phyloP scores from a whole-genome alignment of 2,888 invertebrate species.

The Leptura quadrifasciata region DNA sequence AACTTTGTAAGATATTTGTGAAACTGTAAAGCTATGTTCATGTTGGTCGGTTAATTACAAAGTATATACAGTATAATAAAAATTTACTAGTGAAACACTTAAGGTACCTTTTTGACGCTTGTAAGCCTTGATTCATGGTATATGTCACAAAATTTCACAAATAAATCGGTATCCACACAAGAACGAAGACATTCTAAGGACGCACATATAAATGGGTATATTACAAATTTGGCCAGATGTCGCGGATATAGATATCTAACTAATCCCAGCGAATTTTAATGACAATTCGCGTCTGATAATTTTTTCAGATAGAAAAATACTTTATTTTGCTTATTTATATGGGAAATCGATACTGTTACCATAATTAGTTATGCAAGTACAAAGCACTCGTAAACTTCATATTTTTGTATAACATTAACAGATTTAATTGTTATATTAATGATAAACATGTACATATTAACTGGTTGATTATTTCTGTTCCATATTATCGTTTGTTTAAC shows the following conservation, averaged over 20 bases:
- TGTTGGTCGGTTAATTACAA: too few relatives aligned
- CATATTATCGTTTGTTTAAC: not conserved
- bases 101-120: not conserved
- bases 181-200: slow-evolving; percentile 22
- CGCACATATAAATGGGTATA: slow-evolving; percentile 28
- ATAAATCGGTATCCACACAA: not conserved
- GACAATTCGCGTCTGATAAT: slow-evolving; percentile 32
- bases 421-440: slow-evolving; percentile 20
- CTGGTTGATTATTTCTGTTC: slow-evolving; percentile 9
- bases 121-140: not conserved
- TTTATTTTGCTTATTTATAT: slow-evolving; percentile 12
- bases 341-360: slow-evolving; percentile 22
- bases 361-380: slow-evolving; percentile 14
- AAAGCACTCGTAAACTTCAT: slow-evolving; percentile 10
- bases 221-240: slow-evolving; percentile 39
- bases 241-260: slow-evolving; percentile 36
- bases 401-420: slow-evolving; percentile 13
- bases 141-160: slow-evolving; percentile 12
- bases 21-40: too few relatives aligned
- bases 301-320: slow-evolving; percentile 27
- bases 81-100: not conserved
- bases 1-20: too few relatives aligned
- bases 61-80: too few relatives aligned
- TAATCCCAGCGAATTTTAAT: slow-evolving; percentile 37
- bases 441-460: slow-evolving; percentile 6